These are phyloP conservation scores for Lingula anatina DNA, from an alignment of 2,888 invertebrate genomes.

Conservation along the genomic window DNA sequence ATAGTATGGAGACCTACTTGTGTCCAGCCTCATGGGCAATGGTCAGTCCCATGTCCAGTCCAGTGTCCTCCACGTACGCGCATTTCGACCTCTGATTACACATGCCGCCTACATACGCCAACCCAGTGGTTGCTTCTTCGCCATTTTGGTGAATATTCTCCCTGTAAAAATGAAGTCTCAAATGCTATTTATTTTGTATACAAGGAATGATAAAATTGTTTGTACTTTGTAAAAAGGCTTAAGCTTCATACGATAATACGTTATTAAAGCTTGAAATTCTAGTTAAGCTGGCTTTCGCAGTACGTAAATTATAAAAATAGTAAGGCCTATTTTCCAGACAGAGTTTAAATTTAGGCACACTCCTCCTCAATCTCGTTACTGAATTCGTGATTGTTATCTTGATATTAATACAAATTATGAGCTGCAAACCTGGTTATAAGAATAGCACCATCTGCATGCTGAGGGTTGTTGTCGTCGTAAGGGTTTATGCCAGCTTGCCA, in stretches of 20 bases:
- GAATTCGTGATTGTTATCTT: no score
- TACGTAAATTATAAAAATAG: no score
- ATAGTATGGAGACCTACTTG: constrained; percentile 20
- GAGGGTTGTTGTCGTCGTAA: constrained; percentile 16
- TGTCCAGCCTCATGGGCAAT: constrained; percentile 37
- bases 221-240: no score
- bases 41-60: constrained; percentile 24
- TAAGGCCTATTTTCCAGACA: no score
- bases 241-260: no score
- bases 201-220: no score
- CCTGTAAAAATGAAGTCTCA: constrained; percentile 18
- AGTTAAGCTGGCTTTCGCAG: no score
- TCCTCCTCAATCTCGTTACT: no score
- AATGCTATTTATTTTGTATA: no score
- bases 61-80: constrained; percentile 28
- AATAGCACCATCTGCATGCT: constrained; percentile 24
- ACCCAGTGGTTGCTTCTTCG: constrained; percentile 18
- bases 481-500: constrained; percentile 29
- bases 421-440: constrained; percentile 29
- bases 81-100: constrained; percentile 20
- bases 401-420: no score
- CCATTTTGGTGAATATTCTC: constrained; percentile 19
- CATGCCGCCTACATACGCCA: constrained; percentile 20
- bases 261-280: no score
- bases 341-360: no score